Evolutionary conservation across 2,113 vertebrate species (phyloP).

Genomic region (Castor canadensis): DNA sequence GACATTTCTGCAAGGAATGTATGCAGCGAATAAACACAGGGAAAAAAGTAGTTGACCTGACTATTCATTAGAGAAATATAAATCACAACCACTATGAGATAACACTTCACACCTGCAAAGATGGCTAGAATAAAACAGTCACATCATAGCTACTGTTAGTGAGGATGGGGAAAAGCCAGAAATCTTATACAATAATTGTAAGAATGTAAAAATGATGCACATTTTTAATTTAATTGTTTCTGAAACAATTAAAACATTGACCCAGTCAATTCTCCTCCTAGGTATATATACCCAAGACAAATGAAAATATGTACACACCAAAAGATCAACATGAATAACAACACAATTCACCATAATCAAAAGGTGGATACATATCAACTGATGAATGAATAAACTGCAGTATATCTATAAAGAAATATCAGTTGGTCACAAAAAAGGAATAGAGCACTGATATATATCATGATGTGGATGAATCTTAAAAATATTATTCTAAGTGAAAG

Average conservation of each 20-base stretch:
- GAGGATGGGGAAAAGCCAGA: background rate
- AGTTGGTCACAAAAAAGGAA: background rate
- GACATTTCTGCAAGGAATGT: background rate
- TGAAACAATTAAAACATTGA: no score
- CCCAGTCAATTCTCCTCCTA: no score
- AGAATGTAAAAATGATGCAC: background rate
- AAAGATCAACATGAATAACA: background rate
- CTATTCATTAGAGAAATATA: background rate
- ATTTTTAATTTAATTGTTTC: no score
- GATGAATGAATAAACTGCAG: no score
- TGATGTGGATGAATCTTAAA: background rate
- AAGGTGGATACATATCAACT: background rate
- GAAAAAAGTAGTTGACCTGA: background rate
- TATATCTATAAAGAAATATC: no score
- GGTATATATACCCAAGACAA: no score
- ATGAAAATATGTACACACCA: no score
- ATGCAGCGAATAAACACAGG: background rate
- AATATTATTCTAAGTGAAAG: background rate
- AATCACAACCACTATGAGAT: background rate
- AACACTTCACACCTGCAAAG: background rate
- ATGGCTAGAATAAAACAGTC: background rate
- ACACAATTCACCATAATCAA: background rate
- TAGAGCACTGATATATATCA: background rate
- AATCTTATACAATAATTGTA: background rate
- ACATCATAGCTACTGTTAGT: background rate